Evolutionary conservation across 2,113 vertebrate genomes (phyloP).

Genomic region (Chaetodon trifascialis): DNA sequence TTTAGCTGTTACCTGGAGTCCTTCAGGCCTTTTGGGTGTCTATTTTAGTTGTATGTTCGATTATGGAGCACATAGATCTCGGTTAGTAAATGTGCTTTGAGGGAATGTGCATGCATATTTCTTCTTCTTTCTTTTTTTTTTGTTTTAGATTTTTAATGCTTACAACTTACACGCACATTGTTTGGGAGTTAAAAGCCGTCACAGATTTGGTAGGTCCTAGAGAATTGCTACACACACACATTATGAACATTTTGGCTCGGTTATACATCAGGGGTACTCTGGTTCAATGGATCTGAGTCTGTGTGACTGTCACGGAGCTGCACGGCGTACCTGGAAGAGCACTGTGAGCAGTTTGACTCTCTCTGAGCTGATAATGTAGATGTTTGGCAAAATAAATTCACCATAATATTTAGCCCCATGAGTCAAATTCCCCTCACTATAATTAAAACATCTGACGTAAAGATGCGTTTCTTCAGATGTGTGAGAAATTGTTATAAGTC

Average conservation of each 20-base stretch:
- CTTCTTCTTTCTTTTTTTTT: background rate
- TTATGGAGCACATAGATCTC: slow-evolving; percentile 21
- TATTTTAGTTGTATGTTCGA: slow-evolving; percentile 61
- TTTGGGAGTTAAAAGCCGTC: background rate
- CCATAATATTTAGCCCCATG: background rate
- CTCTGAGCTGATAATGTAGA: background rate
- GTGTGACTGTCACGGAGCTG: background rate
- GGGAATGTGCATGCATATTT: background rate
- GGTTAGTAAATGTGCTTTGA: slow-evolving; percentile 26
- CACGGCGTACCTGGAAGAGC: background rate
- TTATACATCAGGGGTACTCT: background rate
- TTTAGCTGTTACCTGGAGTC: slow-evolving; percentile 57
- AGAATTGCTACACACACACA: background rate
- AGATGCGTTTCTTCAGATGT: background rate
- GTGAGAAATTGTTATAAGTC: background rate
- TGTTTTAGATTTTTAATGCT: slow-evolving; percentile 15
- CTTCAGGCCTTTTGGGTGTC: slow-evolving; percentile 12
- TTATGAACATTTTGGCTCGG: slow-evolving; percentile 1
- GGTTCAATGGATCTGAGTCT: background rate
- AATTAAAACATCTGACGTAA: background rate
- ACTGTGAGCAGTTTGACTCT: slow-evolving; percentile 5
- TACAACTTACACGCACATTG: background rate
- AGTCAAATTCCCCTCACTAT: background rate
- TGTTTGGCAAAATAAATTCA: background rate
- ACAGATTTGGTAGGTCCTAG: slow-evolving; percentile 2